A percentile compares a stretch with the other conserved stretches of the same genome.
These are phyloP conservation scores for Mobula hypostoma DNA, from an alignment of 2,113 vertebrate genomes.

Conservation along the genomic window DNA sequence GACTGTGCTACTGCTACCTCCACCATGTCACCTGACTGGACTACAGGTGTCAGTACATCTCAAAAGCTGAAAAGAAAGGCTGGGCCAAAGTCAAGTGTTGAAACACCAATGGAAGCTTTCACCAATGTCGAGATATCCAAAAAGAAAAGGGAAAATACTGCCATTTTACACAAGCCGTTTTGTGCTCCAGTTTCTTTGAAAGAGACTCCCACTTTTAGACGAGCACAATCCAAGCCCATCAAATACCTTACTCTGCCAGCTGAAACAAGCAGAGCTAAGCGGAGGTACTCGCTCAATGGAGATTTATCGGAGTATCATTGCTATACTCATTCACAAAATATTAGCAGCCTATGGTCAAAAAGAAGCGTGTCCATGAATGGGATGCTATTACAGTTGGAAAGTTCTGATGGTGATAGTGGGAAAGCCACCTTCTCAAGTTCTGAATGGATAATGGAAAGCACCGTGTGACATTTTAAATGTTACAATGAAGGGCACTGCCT, in stretches of 20 bases:
- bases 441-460: constrained; percentile 89
- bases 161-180: constrained; percentile 71
- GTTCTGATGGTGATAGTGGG: constrained; percentile 53
- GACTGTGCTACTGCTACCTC: constrained; percentile 77
- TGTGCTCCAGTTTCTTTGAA: constrained; percentile 43
- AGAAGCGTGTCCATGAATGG: constrained; percentile 85
- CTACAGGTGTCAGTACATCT: constrained; percentile 64
- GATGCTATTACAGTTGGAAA: constrained; percentile 63
- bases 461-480: constrained; percentile 65
- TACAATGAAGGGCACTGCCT: constrained; percentile 52
- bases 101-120: constrained; percentile 58
- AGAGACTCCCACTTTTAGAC: constrained; percentile 66
- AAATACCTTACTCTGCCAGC: constrained; percentile 87
- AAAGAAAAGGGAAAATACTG: constrained; percentile 95
- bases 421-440: constrained; percentile 70
- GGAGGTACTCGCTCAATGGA: constrained; percentile 76
- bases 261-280: constrained; percentile 64
- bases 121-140: constrained; percentile 66
- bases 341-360: constrained; percentile 65
- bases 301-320: constrained; percentile 59
- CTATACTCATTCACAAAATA: constrained; percentile 53
- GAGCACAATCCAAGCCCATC: constrained; percentile 67
- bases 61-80: constrained; percentile 83
- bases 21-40: constrained; percentile 70
- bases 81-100: constrained; percentile 57